Evolutionary conservation across 2,113 vertebrate species (phyloP).

Genomic region (Esox niger): DNA sequence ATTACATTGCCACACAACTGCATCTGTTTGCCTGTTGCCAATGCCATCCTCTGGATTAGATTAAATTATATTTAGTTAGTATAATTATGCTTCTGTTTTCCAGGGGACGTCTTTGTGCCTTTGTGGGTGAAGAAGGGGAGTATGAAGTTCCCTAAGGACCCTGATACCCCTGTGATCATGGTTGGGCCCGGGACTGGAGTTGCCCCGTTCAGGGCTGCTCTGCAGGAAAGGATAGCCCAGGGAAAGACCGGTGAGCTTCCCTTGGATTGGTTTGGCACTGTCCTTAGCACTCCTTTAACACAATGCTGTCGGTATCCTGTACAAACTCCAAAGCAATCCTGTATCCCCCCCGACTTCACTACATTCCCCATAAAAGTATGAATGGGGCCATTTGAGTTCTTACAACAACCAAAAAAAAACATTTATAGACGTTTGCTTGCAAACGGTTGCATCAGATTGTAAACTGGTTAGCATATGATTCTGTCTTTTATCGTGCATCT

Average conservation of each 20-base stretch:
- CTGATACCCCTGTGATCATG: slow-evolving; percentile 80
- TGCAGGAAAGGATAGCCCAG: slow-evolving; percentile 83
- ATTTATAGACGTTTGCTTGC: too few relatives aligned
- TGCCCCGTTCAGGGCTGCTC: slow-evolving; percentile 86
- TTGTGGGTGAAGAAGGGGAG: slow-evolving; percentile 88
- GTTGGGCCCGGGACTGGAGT: slow-evolving; percentile 95
- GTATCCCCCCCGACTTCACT: too few relatives aligned
- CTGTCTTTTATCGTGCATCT: not conserved
- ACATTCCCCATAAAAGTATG: too few relatives aligned
- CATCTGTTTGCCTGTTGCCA: not conserved
- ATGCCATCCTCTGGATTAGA: not conserved
- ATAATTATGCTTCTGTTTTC: not conserved
- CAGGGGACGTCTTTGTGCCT: slow-evolving; percentile 78
- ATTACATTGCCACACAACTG: not conserved
- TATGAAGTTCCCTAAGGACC: slow-evolving; percentile 78
- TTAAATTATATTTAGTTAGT: not conserved
- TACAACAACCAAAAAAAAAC: too few relatives aligned
- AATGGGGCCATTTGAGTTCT: too few relatives aligned
- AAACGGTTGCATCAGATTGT: too few relatives aligned
- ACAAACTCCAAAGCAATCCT: too few relatives aligned
- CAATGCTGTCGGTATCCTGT: too few relatives aligned
- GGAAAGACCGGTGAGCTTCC: slow-evolving; percentile 69
- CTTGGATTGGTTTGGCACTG: too few relatives aligned
- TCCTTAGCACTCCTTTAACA: too few relatives aligned
- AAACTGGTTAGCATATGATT: not conserved